A percentile compares a stretch with the other conserved stretches of the same genome.
These are phyloP conservation scores for Pseudorasbora parva DNA, from an alignment of 2,113 vertebrate species.

Conservation along the genomic window DNA sequence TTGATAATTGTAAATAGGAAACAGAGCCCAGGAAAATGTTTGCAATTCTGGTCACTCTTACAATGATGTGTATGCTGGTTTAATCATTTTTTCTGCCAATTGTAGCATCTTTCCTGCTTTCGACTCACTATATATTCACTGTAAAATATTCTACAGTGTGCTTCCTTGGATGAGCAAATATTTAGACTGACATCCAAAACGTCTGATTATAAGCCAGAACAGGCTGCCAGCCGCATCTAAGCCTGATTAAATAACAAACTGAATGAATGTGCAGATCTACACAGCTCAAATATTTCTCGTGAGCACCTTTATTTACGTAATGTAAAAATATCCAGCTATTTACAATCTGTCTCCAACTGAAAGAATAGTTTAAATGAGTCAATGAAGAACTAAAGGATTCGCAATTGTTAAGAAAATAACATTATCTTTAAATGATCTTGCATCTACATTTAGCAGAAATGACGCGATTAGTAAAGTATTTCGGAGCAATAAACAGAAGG, in stretches of 20 bases:
- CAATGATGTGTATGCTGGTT: neutral
- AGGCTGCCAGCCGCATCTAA: neutral
- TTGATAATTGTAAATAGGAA: conserved; percentile 6
- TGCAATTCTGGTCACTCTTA: neutral
- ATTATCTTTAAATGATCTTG: neutral
- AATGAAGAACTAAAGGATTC: conserved; percentile 13
- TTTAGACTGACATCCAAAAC: neutral
- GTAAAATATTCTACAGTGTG: neutral
- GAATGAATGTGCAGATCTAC: conserved; percentile 15
- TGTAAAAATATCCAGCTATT: conserved; percentile 28
- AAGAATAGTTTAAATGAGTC: conserved; percentile 32
- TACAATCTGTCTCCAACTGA: conserved; percentile 18
- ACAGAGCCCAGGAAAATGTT: neutral
- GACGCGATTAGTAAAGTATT: neutral
- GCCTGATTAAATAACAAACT: conserved; percentile 18
- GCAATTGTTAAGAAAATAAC: neutral
- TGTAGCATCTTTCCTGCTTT: conserved; percentile 3
- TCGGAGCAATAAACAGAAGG: neutral
- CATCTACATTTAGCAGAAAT: conserved; percentile 25
- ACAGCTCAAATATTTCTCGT: conserved; percentile 2
- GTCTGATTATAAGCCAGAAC: neutral
- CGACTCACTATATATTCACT: neutral
- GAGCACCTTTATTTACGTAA: neutral
- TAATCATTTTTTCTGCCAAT: conserved; percentile 2
- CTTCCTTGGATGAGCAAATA: conserved; percentile 1